Conservation (phyloP, 2,113 vertebrate species). For the Pampusana beccarii region DNA sequence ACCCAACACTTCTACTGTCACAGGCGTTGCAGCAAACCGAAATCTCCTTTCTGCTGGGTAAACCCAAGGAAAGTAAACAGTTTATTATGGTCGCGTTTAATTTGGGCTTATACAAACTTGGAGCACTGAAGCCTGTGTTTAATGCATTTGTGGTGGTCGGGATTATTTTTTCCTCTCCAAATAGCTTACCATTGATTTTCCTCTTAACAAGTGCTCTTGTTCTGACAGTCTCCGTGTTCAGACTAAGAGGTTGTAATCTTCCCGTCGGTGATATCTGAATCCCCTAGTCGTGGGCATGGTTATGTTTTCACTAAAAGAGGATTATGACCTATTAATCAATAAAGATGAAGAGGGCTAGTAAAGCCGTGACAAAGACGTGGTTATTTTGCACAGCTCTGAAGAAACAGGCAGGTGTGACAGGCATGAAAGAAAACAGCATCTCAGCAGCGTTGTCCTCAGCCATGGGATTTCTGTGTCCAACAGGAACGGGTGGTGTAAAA, state of each 20-base stretch:
- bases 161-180: background rate
- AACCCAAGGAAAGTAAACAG: conserved; percentile 54
- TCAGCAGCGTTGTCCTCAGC: background rate
- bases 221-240: background rate
- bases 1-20: background rate
- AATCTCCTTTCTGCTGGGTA: background rate
- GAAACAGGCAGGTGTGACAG: background rate
- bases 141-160: conserved; percentile 18
- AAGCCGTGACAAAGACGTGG: background rate
- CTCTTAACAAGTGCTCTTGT: conserved; percentile 23
- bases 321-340: conserved; percentile 54
- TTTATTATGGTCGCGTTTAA: conserved; percentile 53
- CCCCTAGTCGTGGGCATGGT: background rate
- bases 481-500: background rate
- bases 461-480: background rate
- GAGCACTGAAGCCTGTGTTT: conserved; percentile 35
- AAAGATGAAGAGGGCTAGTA: conserved; percentile 23
- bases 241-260: conserved; percentile 17
- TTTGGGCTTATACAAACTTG: conserved; percentile 7
- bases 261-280: background rate
- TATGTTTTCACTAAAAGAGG: conserved; percentile 43
- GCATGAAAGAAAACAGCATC: background rate
- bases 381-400: background rate
- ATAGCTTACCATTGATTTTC: conserved; percentile 48
- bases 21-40: background rate